Evolutionary conservation across 2,113 vertebrate genomes (phyloP).

Genomic region (Lepidothrix coronata): DNA sequence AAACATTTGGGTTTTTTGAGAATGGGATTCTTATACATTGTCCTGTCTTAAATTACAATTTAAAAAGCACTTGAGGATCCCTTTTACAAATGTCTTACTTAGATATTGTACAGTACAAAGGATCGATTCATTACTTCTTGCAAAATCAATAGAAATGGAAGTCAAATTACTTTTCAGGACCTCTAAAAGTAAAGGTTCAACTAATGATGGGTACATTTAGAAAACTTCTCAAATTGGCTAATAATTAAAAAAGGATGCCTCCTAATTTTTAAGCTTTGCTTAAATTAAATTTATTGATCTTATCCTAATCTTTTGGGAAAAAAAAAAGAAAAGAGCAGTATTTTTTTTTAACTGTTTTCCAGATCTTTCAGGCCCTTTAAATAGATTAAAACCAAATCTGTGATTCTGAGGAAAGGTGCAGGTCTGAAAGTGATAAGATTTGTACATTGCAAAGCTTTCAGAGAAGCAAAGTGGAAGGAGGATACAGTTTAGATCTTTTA

Average conservation of each 20-base stretch:
- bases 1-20: not conserved
- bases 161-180: not conserved
- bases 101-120: not conserved
- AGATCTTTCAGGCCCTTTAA: not conserved
- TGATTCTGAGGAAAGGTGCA: not conserved
- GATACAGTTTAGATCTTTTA: not conserved
- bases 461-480: not conserved
- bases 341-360: not conserved
- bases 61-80: not conserved
- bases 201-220: not conserved
- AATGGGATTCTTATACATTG: not conserved
- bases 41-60: not conserved
- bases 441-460: not conserved
- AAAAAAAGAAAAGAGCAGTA: accelerated
- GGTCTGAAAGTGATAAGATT: not conserved
- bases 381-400: not conserved
- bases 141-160: not conserved
- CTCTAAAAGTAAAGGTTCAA: not conserved
- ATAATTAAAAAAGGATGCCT: not conserved
- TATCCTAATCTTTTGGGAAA: not conserved
- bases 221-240: not conserved
- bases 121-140: not conserved
- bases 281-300: not conserved
- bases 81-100: not conserved
- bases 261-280: not conserved